Conservation (phyloP, 2,888 invertebrate species). For the Calliphora vomitoria region DNA sequence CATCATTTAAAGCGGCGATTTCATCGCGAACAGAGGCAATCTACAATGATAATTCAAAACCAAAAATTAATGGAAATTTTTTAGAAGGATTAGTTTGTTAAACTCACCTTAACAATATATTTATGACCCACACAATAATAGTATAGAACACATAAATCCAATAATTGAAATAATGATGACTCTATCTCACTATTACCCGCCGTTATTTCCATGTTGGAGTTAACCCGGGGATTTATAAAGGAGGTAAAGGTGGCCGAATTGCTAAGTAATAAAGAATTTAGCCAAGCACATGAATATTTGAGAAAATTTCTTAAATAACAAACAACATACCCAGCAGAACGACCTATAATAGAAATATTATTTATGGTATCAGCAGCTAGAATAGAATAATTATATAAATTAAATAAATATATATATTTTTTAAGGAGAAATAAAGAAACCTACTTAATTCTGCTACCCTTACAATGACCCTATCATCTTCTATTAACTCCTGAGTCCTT, state of each 20-base stretch:
- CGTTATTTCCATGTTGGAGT: conserved; percentile 73
- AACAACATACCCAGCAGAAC: conserved; percentile 78
- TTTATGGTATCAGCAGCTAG: conserved; percentile 81
- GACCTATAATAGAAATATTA: conserved; percentile 80
- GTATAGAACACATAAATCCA: conserved; percentile 83
- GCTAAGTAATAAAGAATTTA: conserved; percentile 57
- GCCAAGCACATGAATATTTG: conserved; percentile 41
- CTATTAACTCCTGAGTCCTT: conserved; percentile 78
- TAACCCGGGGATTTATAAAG: conserved; percentile 78
- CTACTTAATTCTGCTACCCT: conserved; percentile 80
- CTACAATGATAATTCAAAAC: conserved; percentile 68
- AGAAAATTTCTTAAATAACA: conserved; percentile 43
- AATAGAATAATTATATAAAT: conserved; percentile 44
- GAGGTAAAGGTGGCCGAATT: conserved; percentile 79
- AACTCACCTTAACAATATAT: conserved; percentile 82
- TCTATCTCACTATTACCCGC: conserved; percentile 79
- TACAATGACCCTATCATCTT: conserved; percentile 78
- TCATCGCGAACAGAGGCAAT: conserved; percentile 83
- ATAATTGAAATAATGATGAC: conserved; percentile 81
- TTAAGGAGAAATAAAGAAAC: conserved; percentile 46
- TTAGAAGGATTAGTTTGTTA: not conserved
- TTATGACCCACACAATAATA: conserved; percentile 84
- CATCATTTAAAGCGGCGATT: conserved; percentile 83
- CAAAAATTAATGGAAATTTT: not conserved
- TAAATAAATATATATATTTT: not conserved